Conservation (phyloP, 2,888 invertebrate species). For the Rhagophthalmus giganteus region DNA sequence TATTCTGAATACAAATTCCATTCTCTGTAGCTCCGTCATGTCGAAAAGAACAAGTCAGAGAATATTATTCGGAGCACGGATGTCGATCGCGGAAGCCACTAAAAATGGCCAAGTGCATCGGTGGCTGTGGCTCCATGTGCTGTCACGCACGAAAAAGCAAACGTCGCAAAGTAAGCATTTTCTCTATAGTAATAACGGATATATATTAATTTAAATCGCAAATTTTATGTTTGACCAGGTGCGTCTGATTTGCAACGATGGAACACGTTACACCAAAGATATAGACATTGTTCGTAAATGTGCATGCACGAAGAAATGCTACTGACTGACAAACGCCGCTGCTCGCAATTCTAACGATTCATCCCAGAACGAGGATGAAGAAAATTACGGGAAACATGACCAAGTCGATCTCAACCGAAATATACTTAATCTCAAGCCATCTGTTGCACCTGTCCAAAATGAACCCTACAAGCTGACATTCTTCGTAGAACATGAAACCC, state of each 20-base stretch:
- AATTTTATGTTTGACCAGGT: conserved; percentile 67
- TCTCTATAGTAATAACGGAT: no score
- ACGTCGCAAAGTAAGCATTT: conserved; percentile 86
- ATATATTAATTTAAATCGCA: no score
- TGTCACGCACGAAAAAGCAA: conserved; percentile 92
- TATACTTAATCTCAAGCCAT: conserved; percentile 43
- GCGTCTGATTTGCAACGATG: conserved; percentile 89
- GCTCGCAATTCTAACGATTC: conserved; percentile 56
- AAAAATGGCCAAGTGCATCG: conserved; percentile 84
- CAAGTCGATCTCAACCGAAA: conserved; percentile 36
- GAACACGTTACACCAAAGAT: conserved; percentile 92
- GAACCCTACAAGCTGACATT: conserved; percentile 52
- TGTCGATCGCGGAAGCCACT: conserved; percentile 90
- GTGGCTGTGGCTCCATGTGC: conserved; percentile 82
- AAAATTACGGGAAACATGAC: conserved; percentile 10
- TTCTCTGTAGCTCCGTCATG: conserved; percentile 71
- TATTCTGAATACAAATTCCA: no score
- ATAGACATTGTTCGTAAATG: conserved; percentile 96
- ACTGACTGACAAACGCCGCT: conserved; percentile 70
- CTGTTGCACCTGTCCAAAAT: conserved; percentile 35
- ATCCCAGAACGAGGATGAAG: conserved; percentile 26
- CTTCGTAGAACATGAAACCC: conserved; percentile 46
- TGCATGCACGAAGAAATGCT: conserved; percentile 91
- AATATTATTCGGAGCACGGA: conserved; percentile 87
- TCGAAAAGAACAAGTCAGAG: conserved; percentile 86